phyloP scores from a whole-genome alignment of 2,797 vertebrate genomes.

The Myripristis jacobus region DNA sequence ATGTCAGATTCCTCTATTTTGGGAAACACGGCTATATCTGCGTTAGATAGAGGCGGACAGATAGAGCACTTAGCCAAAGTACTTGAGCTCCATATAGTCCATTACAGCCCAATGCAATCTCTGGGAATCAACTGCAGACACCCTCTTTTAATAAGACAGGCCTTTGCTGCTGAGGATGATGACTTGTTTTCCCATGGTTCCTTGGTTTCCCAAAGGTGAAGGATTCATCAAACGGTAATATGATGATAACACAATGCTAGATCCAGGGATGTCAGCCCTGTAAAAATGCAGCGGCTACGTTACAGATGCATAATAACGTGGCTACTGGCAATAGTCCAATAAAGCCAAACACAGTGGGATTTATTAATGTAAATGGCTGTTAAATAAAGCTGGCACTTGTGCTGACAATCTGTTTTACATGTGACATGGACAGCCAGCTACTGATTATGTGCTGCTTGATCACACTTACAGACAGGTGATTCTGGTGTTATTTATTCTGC shows the following conservation, averaged over 20 bases:
- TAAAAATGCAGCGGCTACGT: no score
- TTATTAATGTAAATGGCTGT: no score
- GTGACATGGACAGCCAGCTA: no score
- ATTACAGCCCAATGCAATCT: constrained; percentile 27
- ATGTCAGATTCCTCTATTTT: constrained; percentile 56
- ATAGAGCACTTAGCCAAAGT: constrained; percentile 71
- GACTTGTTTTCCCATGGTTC: background rate
- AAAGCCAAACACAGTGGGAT: no score
- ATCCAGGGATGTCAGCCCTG: no score
- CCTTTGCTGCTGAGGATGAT: constrained; percentile 17
- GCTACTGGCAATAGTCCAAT: no score
- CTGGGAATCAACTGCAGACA: constrained; percentile 8
- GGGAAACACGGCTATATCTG: constrained; percentile 47
- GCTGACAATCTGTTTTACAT: no score
- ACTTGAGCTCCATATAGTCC: constrained; percentile 57
- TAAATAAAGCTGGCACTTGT: no score
- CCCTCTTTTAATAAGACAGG: constrained; percentile 52
- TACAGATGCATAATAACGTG: no score
- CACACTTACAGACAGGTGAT: no score
- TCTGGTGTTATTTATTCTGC: no score
- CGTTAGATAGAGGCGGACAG: constrained; percentile 61
- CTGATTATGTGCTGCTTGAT: no score
- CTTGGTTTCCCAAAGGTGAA: background rate
- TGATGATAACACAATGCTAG: background rate
- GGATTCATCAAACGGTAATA: background rate